These are phyloP conservation scores for Diglossa cyanea DNA, from an alignment of 2,797 vertebrate species.

Conservation along the genomic window DNA sequence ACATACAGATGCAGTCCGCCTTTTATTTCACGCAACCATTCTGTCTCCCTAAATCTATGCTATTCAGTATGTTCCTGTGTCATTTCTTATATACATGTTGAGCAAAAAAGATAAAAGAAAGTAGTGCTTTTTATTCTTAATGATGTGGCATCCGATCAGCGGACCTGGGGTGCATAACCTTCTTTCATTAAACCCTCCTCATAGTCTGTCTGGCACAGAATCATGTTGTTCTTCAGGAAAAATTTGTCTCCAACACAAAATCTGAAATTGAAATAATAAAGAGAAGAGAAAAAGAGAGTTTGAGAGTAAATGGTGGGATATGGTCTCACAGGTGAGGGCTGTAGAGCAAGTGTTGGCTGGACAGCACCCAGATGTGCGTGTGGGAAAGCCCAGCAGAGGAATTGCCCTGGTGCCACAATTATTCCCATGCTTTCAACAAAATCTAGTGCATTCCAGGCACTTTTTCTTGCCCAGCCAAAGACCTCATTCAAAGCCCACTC, in stretches of 20 bases:
- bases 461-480: not conserved
- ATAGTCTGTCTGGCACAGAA: constrained; percentile 99
- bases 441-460: not conserved
- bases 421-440: not conserved
- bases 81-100: constrained; percentile 89
- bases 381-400: not conserved
- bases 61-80: constrained; percentile 85
- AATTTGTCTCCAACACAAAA: constrained; percentile 99
- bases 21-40: constrained; percentile 73
- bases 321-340: rapidly evolving
- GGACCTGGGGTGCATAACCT: constrained; percentile 93
- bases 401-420: not conserved
- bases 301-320: not conserved
- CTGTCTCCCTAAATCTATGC: constrained; percentile 85
- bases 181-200: constrained; percentile 97
- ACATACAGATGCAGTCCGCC: constrained; percentile 77
- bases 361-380: rapidly evolving
- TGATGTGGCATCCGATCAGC: constrained; percentile 79
- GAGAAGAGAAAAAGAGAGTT: not conserved
- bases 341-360: not conserved
- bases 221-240: constrained; percentile 99
- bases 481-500: not conserved
- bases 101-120: constrained; percentile 82
- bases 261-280: constrained; percentile 74
- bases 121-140: constrained; percentile 80